These are phyloP conservation scores for Isoperla grammatica DNA, from an alignment of 2,888 invertebrate genomes.

Conservation along the genomic window DNA sequence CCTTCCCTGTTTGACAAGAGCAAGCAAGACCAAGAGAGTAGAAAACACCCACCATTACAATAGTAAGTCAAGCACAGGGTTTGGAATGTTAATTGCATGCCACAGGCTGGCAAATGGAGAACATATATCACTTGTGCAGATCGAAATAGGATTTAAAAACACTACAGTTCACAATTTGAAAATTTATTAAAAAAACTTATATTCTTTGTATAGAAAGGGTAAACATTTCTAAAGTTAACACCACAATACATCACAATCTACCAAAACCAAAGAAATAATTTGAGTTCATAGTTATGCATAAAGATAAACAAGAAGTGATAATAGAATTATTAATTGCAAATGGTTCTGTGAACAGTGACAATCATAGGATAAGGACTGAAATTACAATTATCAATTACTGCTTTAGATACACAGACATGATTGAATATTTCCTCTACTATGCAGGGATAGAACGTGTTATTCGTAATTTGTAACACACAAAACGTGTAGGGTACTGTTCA, in stretches of 20 bases:
- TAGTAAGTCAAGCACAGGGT: conserved; percentile 29
- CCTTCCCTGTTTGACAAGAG: neutral
- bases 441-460: too few species aligned
- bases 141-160: neutral
- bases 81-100: neutral
- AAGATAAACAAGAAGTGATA: neutral
- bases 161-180: neutral
- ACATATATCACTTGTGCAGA: neutral
- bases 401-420: neutral
- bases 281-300: neutral
- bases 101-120: too few species aligned
- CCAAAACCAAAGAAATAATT: neutral
- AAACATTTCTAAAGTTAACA: neutral
- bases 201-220: neutral
- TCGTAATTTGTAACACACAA: too few species aligned
- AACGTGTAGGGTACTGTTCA: too few species aligned
- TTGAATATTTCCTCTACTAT: neutral
- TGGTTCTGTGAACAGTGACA: too few species aligned
- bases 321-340: too few species aligned
- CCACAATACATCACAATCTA: neutral
- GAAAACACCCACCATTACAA: conserved; percentile 35
- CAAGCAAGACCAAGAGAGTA: conserved; percentile 18
- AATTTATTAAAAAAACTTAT: neutral
- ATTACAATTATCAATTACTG: too few species aligned
- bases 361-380: too few species aligned